phyloP scores from a whole-genome alignment of 2,797 vertebrate species.

The Gobio occitaniae region DNA sequence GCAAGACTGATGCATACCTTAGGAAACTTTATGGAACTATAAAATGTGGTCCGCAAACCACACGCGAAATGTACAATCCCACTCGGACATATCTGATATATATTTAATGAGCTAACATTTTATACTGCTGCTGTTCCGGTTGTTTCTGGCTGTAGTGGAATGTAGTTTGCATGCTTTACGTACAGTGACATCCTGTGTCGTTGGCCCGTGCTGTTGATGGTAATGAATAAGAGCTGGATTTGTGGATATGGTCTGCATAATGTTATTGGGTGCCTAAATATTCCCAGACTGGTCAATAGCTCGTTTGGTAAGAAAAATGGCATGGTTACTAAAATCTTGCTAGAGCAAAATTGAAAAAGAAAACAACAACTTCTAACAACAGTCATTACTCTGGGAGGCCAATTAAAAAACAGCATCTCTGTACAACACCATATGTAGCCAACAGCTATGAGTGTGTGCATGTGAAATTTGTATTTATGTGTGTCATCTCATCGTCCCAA shows the following conservation, averaged over 20 bases:
- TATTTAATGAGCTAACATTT: neutral
- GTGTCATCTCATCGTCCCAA: slow-evolving; percentile 41
- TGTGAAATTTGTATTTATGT: slow-evolving; percentile 34
- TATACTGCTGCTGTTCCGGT: neutral
- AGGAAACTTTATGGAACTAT: neutral
- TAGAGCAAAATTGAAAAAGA: slow-evolving; percentile 6
- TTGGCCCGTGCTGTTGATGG: slow-evolving; percentile 20
- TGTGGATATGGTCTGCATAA: slow-evolving; percentile 32
- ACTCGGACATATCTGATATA: neutral
- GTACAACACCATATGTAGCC: slow-evolving; percentile 59
- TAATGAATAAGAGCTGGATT: slow-evolving; percentile 42
- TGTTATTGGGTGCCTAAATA: slow-evolving; percentile 53
- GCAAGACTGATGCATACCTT: neutral
- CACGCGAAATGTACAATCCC: neutral
- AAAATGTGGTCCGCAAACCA: neutral
- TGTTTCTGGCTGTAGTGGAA: slow-evolving; percentile 6
- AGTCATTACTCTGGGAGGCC: slow-evolving; percentile 61
- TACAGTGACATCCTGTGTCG: neutral
- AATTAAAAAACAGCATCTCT: slow-evolving; percentile 62
- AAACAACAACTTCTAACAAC: slow-evolving; percentile 47
- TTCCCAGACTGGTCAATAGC: slow-evolving; percentile 49
- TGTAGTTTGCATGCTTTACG: slow-evolving; percentile 8
- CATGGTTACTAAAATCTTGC: slow-evolving; percentile 44
- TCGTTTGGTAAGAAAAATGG: slow-evolving; percentile 53
- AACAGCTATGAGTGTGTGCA: slow-evolving; percentile 49